Conservation (phyloP, 2,113 vertebrate species). For the Trichechus manatus region DNA sequence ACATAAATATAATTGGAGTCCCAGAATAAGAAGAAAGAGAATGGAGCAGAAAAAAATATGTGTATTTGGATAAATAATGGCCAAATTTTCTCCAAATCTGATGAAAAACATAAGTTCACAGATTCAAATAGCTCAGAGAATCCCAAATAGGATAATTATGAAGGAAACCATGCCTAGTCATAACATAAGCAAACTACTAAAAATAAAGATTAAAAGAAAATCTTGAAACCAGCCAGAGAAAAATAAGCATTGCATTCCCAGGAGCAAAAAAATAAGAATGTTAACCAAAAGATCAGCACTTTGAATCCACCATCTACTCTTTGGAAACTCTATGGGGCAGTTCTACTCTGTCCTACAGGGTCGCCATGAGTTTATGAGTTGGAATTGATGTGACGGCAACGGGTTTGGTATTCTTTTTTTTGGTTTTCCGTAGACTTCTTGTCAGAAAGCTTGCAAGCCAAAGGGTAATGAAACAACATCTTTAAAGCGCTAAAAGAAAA, state of each 20-base stretch:
- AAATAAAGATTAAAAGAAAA: not conserved
- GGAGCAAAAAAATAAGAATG: constrained; percentile 20
- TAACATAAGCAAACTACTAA: not conserved
- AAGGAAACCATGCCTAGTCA: not conserved
- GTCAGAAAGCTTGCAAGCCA: too few species aligned
- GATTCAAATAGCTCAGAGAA: not conserved
- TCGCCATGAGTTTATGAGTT: too few species aligned
- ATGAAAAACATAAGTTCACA: not conserved
- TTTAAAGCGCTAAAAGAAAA: too few species aligned
- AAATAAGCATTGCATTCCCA: not conserved
- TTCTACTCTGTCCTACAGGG: too few species aligned
- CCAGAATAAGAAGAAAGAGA: not conserved
- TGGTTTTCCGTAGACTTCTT: too few species aligned
- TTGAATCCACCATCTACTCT: too few species aligned
- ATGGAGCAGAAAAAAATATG: not conserved
- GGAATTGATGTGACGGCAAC: too few species aligned
- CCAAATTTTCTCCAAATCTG: too few species aligned
- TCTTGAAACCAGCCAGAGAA: not conserved
- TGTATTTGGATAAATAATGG: not conserved
- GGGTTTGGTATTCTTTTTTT: too few species aligned
- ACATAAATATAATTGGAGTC: not conserved
- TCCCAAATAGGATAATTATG: not conserved
- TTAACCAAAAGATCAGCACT: too few species aligned
- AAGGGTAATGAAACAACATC: too few species aligned
- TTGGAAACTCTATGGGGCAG: too few species aligned